Evolutionary conservation across 2,797 vertebrate species (phyloP).

Genomic region (Leptatherina wallacei): DNA sequence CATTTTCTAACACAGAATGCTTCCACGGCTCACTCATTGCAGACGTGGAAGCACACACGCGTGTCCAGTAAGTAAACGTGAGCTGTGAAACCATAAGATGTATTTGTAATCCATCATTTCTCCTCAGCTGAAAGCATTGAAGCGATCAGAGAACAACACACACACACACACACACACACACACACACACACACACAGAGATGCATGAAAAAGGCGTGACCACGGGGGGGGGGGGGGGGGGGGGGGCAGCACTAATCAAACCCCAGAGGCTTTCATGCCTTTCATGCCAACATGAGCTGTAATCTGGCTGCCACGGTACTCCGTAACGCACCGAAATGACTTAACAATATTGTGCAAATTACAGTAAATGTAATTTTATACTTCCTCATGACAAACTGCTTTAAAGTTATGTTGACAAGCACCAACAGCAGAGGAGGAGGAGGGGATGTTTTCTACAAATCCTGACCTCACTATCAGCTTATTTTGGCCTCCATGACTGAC

Average conservation of each 20-base stretch:
- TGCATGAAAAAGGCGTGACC: constrained; percentile 11
- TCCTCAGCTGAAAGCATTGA: constrained; percentile 42
- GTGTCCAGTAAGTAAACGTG: background rate
- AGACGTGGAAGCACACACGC: background rate
- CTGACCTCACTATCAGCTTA: too few relatives aligned
- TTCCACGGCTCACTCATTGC: background rate
- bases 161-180: background rate
- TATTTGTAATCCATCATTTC: constrained; percentile 45
- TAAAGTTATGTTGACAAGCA: background rate
- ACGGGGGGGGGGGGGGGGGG: constrained; percentile 30
- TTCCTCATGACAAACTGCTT: background rate
- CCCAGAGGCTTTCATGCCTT: constrained; percentile 46
- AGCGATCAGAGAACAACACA: constrained; percentile 2
- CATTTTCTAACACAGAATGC: background rate
- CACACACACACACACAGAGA: background rate
- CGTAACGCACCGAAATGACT: background rate
- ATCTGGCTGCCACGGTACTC: background rate
- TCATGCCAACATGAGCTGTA: constrained; percentile 8
- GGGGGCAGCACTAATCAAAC: constrained; percentile 56
- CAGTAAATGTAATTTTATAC: background rate
- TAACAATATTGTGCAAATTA: background rate
- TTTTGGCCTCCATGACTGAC: too few relatives aligned
- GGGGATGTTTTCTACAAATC: too few relatives aligned
- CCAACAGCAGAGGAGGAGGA: too few relatives aligned
- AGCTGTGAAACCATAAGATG: background rate